Base-by-base conservation (phyloP, 2,888 invertebrate genomes). In the Drosophila prostipennis region DNA sequence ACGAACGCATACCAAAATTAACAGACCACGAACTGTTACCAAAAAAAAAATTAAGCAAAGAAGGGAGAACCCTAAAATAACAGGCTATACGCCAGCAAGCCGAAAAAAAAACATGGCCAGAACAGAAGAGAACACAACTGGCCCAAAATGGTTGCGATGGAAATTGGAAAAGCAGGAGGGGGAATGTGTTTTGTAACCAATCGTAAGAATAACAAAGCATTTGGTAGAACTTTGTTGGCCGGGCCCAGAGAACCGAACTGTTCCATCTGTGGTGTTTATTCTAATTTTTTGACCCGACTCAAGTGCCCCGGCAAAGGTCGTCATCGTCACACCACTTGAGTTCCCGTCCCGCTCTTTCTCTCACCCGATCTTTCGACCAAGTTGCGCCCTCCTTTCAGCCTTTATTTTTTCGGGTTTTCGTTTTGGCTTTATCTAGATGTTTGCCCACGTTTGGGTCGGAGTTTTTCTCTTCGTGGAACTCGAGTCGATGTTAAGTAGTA, bases 281-380 rank as follows among this genome's bases (percentile, higher is more conserved):
- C 86, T 86, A 89, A 87, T 89, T 89, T 83, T 86, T 79, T 67
- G 82, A 89, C 82, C 89, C 89, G 74, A 65, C 82, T 89, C 85
- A 89, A 90, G 89, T 80, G 79, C 61, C 69, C 56, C 46, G 46
- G 57, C 71, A 87, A 85, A 84, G 84, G 84, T 84, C 83, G 46
- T 76, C 72, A 77, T 87, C 83, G 84, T 88, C 88, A 74, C 83
- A 88, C 72, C 87, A 85, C 84, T 85, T 85, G 84, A 88, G 79
- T 70, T 26, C 29, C 29, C 29, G 29, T 29, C 29, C 5, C 29
- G 0, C 29, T 29, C 7, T 40, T 26, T 37, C 39, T 70, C 57
- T 19, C n/a, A 26, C 48, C 13, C 53, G 23, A n/a, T 39, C 45
- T 75, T 49, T 51, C 56, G 56, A 54, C 73, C 77, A 69, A 73